A percentile compares a stretch with the other conserved stretches of the same genome.
Conservation (phyloP, 1,140 invertebrate genomes). For the Zelostemma sp. region DNA sequence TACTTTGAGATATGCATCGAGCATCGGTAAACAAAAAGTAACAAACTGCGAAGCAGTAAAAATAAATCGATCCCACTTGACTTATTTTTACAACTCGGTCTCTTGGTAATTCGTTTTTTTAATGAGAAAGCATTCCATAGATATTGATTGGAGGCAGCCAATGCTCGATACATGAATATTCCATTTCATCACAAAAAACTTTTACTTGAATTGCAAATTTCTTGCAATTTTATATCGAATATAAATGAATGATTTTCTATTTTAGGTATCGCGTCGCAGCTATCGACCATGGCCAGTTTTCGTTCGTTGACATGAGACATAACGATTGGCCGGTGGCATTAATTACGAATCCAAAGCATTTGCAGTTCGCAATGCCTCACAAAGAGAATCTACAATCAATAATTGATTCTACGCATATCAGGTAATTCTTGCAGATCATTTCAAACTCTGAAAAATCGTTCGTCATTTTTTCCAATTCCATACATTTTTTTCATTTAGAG, state of each 20-base stretch:
- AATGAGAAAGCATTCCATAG: too few species aligned
- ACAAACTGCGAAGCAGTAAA: too few species aligned
- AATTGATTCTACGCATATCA: constrained; percentile 82
- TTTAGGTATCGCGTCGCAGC: constrained; percentile 83
- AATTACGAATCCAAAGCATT: constrained; percentile 92
- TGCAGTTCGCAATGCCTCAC: constrained; percentile 77
- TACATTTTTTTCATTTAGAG: constrained; percentile 68
- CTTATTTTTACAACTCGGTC: too few species aligned
- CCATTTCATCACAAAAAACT: too few species aligned
- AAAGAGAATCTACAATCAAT: constrained; percentile 82
- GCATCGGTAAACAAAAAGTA: too few species aligned
- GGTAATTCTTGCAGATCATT: constrained; percentile 65
- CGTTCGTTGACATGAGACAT: constrained; percentile 86
- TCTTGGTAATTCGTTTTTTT: too few species aligned
- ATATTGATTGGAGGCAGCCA: too few species aligned
- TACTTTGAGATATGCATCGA: too few species aligned
- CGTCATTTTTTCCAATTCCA: constrained; percentile 12
- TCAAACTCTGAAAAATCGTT: background rate
- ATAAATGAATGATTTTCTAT: too few species aligned
- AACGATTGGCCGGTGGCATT: constrained; percentile 85
- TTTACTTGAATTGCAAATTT: background rate
- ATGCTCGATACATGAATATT: too few species aligned
- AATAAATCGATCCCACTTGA: too few species aligned
- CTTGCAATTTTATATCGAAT: too few species aligned
- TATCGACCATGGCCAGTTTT: constrained; percentile 90